Base-by-base conservation (phyloP, 2,888 invertebrate genomes). In the Acronicta leporina region DNA sequence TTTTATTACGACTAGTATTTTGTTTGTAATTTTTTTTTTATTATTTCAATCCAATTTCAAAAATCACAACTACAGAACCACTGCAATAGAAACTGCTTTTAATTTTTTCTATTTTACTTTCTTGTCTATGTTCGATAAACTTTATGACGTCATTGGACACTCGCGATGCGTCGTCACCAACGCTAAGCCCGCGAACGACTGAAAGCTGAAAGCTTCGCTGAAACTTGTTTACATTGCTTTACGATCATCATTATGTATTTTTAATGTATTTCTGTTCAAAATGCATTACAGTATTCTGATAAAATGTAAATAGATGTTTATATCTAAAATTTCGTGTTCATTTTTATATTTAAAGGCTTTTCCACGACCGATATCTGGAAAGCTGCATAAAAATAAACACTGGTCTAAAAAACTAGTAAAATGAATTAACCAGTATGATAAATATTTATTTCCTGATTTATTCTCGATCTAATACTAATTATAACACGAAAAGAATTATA, bases 231-330 rank as follows among this genome's bases (percentile, higher is more conserved):
- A 65, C 64, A 63, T 41, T 43, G 62, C 33, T 74, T 69, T 62
- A 73, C 55, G 71, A 70, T 49, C 49, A 70, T 63, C 5, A 70
- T 75, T 68, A 75, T 75, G 71, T 63, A 54, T 69, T 69, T 60
- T 46, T 57, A 70, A 69, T 69, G 33, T 74, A 74, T 69, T 69
- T 43, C 42, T 57, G 54, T 69, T n/a, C n/a, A n/a, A n/a, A n/a
- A 53, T 51, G 51, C 53, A 74, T 69, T 74, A 27, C 15, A 16
- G 27, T 41, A 41, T 43, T 59, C 20, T 55, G 38, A 42, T 30
- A 30, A 30, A 16, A 15, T 30, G 30, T 25, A 13, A 25, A 44
- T 44, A 43, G 20, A 20, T 20, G 4, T 20, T 20, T 3, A 20
- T 20, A 20, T 20, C 20, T 2, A 3, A 3, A 20, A 20, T 20